These are phyloP conservation scores for Reinhardtius hippoglossoides DNA, from an alignment of 2,113 vertebrate species.

Conservation along the genomic window DNA sequence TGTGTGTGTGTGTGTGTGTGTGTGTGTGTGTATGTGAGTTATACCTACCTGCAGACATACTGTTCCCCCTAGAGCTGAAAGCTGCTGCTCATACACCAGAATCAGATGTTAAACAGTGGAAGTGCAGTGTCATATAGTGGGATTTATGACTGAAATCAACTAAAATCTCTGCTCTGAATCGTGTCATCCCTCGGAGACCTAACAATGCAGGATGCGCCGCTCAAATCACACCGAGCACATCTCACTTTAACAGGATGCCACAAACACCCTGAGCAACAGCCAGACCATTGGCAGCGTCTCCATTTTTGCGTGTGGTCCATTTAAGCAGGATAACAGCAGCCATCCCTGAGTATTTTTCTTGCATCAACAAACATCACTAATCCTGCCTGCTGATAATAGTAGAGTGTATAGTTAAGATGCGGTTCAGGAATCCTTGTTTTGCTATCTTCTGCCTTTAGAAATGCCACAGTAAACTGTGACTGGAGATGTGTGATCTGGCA, in stretches of 20 bases:
- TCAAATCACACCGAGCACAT: slow-evolving; percentile 52
- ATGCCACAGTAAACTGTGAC: slow-evolving; percentile 52
- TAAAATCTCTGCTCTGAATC: slow-evolving; percentile 50
- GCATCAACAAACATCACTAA: slow-evolving; percentile 23
- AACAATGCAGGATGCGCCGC: slow-evolving; percentile 21
- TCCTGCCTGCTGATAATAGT: slow-evolving; percentile 35
- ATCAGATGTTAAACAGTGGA: slow-evolving; percentile 25
- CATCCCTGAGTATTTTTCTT: slow-evolving; percentile 47
- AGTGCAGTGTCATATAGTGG: slow-evolving; percentile 34
- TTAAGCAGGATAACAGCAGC: slow-evolving; percentile 61
- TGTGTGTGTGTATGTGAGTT: neutral
- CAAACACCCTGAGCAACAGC: slow-evolving; percentile 61
- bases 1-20: neutral
- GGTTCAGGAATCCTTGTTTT: slow-evolving; percentile 60
- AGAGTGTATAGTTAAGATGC: slow-evolving; percentile 42
- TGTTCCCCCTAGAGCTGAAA: slow-evolving; percentile 18
- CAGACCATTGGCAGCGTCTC: slow-evolving; percentile 34
- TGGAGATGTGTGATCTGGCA: slow-evolving; percentile 67
- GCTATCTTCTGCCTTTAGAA: slow-evolving; percentile 58
- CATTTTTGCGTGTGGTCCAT: slow-evolving; percentile 62
- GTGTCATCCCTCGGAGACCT: slow-evolving; percentile 47
- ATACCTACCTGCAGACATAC: slow-evolving; percentile 26
- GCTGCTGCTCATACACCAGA: slow-evolving; percentile 31
- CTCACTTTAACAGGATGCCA: slow-evolving; percentile 58
- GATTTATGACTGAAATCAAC: slow-evolving; percentile 39